Conservation (phyloP, 2,113 vertebrate genomes). For the Pogona vitticeps region DNA sequence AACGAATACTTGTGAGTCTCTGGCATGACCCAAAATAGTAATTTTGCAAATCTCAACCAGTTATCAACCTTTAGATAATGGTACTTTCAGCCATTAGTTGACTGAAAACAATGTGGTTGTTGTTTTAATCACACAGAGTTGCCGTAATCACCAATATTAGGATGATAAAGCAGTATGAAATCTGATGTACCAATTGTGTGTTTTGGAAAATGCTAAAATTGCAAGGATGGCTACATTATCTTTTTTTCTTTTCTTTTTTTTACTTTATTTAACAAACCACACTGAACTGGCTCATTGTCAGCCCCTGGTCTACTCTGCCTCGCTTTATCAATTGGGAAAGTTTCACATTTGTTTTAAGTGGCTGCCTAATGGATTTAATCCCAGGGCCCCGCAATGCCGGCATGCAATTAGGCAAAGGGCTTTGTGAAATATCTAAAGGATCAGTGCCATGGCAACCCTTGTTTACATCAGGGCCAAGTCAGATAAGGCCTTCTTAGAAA, state of each 20-base stretch:
- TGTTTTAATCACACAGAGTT: neutral
- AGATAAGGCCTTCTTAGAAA: conserved; percentile 7
- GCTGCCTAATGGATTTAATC: neutral
- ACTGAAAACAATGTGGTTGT: neutral
- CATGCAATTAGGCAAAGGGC: conserved; percentile 4
- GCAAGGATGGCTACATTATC: neutral
- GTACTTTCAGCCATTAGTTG: neutral
- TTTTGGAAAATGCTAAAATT: neutral
- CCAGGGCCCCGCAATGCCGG: neutral
- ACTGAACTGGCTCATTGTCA: fast-evolving
- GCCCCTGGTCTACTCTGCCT: no score
- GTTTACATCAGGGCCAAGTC: neutral
- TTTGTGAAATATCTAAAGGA: conserved; percentile 11
- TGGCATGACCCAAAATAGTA: neutral
- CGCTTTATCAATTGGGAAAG: neutral
- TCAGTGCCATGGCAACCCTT: conserved; percentile 11
- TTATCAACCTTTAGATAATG: neutral
- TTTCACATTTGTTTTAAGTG: neutral
- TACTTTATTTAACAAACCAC: neutral
- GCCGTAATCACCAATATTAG: neutral
- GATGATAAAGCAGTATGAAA: neutral
- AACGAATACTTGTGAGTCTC: no score
- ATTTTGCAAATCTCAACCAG: neutral
- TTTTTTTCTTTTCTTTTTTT: neutral
- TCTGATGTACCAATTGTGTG: neutral